phyloP scores from a whole-genome alignment of 2,797 vertebrate species.

The Molossus alvarezi region DNA sequence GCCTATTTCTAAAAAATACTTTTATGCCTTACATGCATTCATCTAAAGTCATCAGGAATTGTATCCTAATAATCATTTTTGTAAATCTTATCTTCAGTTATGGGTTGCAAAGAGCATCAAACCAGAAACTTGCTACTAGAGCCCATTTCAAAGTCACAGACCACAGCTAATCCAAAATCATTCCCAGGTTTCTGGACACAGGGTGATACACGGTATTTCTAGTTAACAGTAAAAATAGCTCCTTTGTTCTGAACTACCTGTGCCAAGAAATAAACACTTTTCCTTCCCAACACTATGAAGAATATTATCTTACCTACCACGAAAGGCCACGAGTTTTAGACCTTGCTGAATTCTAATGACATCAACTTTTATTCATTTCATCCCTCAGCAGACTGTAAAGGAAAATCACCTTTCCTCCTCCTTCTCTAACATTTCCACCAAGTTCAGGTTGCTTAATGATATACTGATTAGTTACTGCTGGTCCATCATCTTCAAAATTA shows the following conservation, averaged over 20 bases:
- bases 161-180: constrained; percentile 54
- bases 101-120: constrained; percentile 48
- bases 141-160: constrained; percentile 17
- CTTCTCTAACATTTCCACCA: constrained; percentile 50
- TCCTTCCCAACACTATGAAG: constrained; percentile 11
- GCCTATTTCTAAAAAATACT: constrained; percentile 57
- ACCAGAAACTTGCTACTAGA: constrained; percentile 29
- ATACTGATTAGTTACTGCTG: constrained; percentile 41
- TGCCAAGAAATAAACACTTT: constrained; percentile 51
- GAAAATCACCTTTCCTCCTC: constrained; percentile 71
- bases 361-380: constrained; percentile 85
- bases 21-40: constrained; percentile 39
- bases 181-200: constrained; percentile 41
- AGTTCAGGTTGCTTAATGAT: constrained; percentile 56
- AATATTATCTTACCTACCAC: constrained; percentile 62
- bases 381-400: constrained; percentile 76
- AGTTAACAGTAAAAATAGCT: constrained; percentile 56
- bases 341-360: constrained; percentile 78
- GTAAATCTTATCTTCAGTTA: constrained; percentile 31
- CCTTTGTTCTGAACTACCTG: constrained; percentile 41
- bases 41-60: not conserved
- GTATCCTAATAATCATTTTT: constrained; percentile 31
- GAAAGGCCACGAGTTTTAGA: constrained; percentile 82
- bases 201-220: constrained; percentile 40
- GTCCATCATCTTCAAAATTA: constrained; percentile 68